These are phyloP conservation scores for Sebastes wilsoni DNA, from an alignment of 2,797 vertebrate genomes.

Conservation along the genomic window DNA sequence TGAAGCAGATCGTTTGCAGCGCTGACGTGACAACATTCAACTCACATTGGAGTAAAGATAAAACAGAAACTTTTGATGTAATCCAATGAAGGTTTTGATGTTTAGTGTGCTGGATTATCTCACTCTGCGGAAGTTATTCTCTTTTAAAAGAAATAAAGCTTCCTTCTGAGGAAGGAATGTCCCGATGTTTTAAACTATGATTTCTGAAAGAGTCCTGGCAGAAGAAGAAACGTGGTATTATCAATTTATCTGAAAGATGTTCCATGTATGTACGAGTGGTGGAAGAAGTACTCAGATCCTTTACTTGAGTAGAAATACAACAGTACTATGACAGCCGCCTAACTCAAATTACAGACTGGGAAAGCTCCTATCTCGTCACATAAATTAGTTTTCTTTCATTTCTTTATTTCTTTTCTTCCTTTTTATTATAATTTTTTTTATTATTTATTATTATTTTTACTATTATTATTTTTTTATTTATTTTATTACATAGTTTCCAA, in stretches of 20 bases:
- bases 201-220: background rate
- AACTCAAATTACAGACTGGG: too few species aligned
- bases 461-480: too few species aligned
- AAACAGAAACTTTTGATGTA: background rate
- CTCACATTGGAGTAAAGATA: background rate
- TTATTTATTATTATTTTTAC: too few species aligned
- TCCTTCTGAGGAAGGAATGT: background rate
- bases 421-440: too few species aligned
- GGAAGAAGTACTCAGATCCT: background rate
- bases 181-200: background rate
- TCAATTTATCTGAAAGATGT: background rate
- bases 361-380: too few species aligned
- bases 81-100: background rate
- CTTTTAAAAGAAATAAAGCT: background rate
- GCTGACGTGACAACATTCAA: background rate
- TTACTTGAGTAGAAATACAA: background rate
- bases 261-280: background rate
- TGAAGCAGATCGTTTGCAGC: background rate
- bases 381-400: too few species aligned
- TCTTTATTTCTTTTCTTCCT: too few species aligned
- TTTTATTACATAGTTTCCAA: too few species aligned
- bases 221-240: background rate
- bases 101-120: slow-evolving; percentile 27
- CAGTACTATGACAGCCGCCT: too few species aligned
- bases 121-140: slow-evolving; percentile 14